Percentiles rank a stretch among this genome's conserved stretches.
Conservation (phyloP, 1,140 invertebrate genomes). For the Drosophila azteca region DNA sequence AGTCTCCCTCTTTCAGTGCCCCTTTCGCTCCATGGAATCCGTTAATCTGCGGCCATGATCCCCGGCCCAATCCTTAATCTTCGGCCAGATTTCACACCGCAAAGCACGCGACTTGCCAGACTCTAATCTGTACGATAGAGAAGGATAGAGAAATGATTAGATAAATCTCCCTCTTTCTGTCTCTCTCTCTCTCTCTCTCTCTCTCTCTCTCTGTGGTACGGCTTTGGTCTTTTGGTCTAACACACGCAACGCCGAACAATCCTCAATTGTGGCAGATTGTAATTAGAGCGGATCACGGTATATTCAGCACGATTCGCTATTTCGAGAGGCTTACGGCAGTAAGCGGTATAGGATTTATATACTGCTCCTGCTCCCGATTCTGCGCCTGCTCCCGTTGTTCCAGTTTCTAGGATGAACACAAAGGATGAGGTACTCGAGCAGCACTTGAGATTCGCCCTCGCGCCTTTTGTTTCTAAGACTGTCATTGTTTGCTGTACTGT, state of each 20-base stretch:
- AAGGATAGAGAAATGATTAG: slow-evolving; percentile 38
- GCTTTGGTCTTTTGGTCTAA: background rate
- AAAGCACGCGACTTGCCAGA: slow-evolving; percentile 38
- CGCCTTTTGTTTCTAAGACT: slow-evolving; percentile 35
- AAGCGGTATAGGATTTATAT: slow-evolving; percentile 7
- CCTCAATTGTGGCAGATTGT: slow-evolving; percentile 71
- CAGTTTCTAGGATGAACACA: background rate
- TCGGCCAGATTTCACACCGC: slow-evolving; percentile 57
- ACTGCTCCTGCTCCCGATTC: background rate
- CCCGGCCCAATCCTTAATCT: slow-evolving; percentile 53
- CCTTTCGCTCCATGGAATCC: slow-evolving; percentile 19
- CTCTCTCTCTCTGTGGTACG: background rate
- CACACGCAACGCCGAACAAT: slow-evolving; percentile 38
- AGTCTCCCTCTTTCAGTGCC: background rate
- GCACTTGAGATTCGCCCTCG: slow-evolving; percentile 27
- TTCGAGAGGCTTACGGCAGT: slow-evolving; percentile 4
- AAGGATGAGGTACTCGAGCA: slow-evolving; percentile 19
- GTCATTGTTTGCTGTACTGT: background rate
- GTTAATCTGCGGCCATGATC: slow-evolving; percentile 57
- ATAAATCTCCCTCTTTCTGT: slow-evolving; percentile 27
- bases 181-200: no score
- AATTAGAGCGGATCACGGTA: slow-evolving; percentile 69
- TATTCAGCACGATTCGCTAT: background rate
- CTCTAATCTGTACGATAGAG: slow-evolving; percentile 8
- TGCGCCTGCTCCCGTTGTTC: background rate